Evolutionary conservation across 2,113 vertebrate species (phyloP).

Genomic region (Narcine bancroftii): DNA sequence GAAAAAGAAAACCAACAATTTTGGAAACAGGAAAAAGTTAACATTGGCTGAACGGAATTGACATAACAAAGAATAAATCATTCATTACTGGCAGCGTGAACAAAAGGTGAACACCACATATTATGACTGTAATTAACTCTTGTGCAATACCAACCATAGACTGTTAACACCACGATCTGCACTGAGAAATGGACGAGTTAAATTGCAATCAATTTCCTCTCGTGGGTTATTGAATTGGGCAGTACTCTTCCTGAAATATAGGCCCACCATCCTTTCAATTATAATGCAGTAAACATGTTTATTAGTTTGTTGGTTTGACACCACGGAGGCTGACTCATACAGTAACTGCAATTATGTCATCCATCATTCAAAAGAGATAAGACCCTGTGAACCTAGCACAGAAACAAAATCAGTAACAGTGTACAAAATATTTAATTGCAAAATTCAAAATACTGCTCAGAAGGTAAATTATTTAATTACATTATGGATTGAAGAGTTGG

Average conservation of each 20-base stretch:
- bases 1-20: neutral
- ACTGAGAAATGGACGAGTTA: slow-evolving; percentile 5
- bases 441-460: slow-evolving; percentile 9
- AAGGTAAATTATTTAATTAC: slow-evolving; percentile 27
- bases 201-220: slow-evolving; percentile 37
- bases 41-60: neutral
- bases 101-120: neutral
- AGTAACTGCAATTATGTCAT: slow-evolving; percentile 17
- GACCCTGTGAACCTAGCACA: neutral
- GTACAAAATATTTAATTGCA: slow-evolving; percentile 30
- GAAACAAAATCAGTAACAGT: neutral
- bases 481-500: slow-evolving; percentile 24
- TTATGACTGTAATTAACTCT: neutral
- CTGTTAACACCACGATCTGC: neutral
- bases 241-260: slow-evolving; percentile 30
- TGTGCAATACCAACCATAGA: neutral
- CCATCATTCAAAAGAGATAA: slow-evolving; percentile 20
- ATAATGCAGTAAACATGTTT: slow-evolving; percentile 33
- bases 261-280: slow-evolving; percentile 26
- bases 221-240: slow-evolving; percentile 24
- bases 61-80: neutral
- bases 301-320: slow-evolving; percentile 37
- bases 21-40: neutral
- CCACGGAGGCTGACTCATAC: slow-evolving; percentile 17
- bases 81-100: neutral